Conservation (phyloP, 2,888 invertebrate species). For the Aquatica leii region DNA sequence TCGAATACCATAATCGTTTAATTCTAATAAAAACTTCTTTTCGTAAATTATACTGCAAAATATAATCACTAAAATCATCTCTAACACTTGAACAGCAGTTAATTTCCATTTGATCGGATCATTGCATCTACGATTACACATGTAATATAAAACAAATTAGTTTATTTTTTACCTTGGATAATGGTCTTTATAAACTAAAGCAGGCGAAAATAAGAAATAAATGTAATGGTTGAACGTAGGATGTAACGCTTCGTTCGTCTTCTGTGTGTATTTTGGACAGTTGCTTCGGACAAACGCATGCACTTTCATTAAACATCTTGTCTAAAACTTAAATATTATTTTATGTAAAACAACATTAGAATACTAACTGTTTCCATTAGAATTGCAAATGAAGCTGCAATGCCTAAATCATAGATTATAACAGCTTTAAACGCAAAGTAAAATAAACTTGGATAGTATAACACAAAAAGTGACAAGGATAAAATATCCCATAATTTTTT, state of each 20-base stretch:
- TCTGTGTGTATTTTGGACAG: neutral
- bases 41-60: neutral
- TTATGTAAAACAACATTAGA: too few species aligned
- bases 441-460: too few species aligned
- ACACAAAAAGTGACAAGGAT: too few species aligned
- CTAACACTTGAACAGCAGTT: neutral
- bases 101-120: neutral
- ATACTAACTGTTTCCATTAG: slow-evolving; percentile 15
- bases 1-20: neutral
- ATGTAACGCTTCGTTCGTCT: neutral
- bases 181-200: neutral
- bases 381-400: neutral
- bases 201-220: slow-evolving; percentile 3
- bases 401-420: neutral
- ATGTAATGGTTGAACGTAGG: slow-evolving; percentile 3
- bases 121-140: neutral
- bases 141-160: neutral
- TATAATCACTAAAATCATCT: neutral
- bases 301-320: neutral
- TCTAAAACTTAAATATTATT: neutral
- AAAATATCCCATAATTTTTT: too few species aligned
- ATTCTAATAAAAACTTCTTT: neutral
- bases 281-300: slow-evolving; percentile 1
- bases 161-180: neutral
- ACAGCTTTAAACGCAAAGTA: neutral